Conservation (phyloP, 2,888 invertebrate species). For the Balanococcus diminutus region DNA sequence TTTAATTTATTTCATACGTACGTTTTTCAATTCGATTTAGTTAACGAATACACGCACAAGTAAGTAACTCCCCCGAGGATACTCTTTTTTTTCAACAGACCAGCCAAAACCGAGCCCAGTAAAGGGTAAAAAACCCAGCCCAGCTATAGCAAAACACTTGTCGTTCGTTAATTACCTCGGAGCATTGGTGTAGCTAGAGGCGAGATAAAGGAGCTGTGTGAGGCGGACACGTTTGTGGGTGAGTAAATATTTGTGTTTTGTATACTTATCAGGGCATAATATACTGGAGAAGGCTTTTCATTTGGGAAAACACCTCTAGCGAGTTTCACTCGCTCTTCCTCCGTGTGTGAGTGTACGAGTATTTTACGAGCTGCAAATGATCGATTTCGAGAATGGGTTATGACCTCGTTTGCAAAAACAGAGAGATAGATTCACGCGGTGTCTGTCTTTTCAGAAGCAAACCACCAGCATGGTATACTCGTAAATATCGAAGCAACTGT, state of each 20-base stretch:
- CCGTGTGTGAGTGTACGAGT: no score
- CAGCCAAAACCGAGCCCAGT: not conserved
- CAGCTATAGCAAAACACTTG: not conserved
- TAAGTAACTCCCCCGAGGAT: not conserved
- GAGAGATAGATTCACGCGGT: not conserved
- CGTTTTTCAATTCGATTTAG: conserved; percentile 31
- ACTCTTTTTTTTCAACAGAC: not conserved
- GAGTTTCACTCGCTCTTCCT: not conserved
- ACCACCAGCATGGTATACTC: no score
- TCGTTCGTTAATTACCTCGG: conserved; percentile 12
- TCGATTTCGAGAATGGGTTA: conserved; percentile 13
- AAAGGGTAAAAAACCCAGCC: not conserved
- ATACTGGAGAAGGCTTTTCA: conserved; percentile 20
- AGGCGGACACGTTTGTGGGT: not conserved
- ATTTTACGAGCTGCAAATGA: not conserved
- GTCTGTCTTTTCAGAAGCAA: no score
- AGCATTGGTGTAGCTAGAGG: not conserved
- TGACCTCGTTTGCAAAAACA: not conserved
- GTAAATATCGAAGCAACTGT: no score
- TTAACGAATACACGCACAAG: conserved; percentile 20
- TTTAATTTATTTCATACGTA: not conserved
- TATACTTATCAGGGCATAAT: not conserved
- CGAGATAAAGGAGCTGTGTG: conserved; percentile 3
- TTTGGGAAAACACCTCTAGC: conserved; percentile 17
- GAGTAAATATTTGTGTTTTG: not conserved